These are phyloP conservation scores for Drosophila watanabei DNA, from an alignment of 1,140 invertebrate genomes.

Conservation along the genomic window DNA sequence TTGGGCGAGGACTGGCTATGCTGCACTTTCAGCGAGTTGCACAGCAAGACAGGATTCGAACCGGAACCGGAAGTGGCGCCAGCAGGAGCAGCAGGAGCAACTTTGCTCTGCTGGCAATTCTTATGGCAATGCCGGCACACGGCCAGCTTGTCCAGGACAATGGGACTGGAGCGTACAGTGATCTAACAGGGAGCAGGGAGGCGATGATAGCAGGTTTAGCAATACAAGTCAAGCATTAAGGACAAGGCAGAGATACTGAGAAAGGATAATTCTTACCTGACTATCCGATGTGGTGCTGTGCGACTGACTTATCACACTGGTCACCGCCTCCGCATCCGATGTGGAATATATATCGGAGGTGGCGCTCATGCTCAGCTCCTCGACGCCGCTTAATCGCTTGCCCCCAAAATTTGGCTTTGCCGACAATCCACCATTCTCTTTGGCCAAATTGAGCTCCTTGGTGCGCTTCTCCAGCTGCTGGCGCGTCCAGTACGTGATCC, in stretches of 20 bases:
- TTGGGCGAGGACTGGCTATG: slow-evolving; percentile 85
- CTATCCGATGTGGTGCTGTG: slow-evolving; percentile 91
- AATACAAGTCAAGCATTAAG: slow-evolving; percentile 5
- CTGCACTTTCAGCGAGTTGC: slow-evolving; percentile 84
- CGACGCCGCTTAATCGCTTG: slow-evolving; percentile 74
- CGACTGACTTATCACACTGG: slow-evolving; percentile 88
- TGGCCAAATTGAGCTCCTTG: slow-evolving; percentile 88
- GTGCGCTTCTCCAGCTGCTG: slow-evolving; percentile 89
- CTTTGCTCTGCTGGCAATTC: slow-evolving; percentile 88
- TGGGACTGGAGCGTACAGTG: slow-evolving; percentile 89
- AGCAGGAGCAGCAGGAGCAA: too few species aligned
- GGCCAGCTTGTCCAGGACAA: slow-evolving; percentile 88
- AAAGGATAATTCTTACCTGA: too few species aligned
- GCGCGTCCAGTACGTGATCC: slow-evolving; percentile 90
- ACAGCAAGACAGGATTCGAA: slow-evolving; percentile 60
- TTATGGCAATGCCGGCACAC: slow-evolving; percentile 91
- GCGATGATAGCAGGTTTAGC: slow-evolving; percentile 34
- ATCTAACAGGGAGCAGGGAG: slow-evolving; percentile 86
- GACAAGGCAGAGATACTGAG: too few species aligned
- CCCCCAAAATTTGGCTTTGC: slow-evolving; percentile 83
- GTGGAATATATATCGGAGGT: slow-evolving; percentile 84
- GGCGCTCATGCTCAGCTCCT: slow-evolving; percentile 85
- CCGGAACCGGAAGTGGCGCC: slow-evolving; percentile 6
- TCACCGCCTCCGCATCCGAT: slow-evolving; percentile 85
- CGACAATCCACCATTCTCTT: slow-evolving; percentile 79